Evolutionary conservation across 2,888 invertebrate species (phyloP), one percentile per base, ranked within the genome.

Genomic region (Thereva nobilitata): DNA sequence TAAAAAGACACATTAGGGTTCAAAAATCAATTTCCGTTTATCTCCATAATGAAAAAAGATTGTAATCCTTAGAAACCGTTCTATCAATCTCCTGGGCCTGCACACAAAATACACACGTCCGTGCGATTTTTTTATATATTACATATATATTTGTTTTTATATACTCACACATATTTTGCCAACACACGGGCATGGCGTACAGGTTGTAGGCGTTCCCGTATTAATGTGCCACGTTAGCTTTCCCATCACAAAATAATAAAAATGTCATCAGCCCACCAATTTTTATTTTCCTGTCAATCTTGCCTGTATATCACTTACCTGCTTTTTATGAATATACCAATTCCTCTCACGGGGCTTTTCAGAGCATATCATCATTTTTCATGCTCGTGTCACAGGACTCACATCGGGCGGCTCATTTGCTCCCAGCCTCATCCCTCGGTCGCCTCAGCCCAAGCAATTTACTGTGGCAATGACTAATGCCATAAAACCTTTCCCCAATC

Each of bases 401-500:
- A 23, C 23, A 23, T 23, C 23, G 23, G 23, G 40, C 41, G 5
- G 7, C 50, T 34, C 41, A 61, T 23, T 50, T 61, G 3, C 35
- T 50, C 8, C 59, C 5, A 4, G 10, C 47, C 59, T n/a, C 7
- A 42, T 12, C 34, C 35, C 47, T 6, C 56, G 35, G 44, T 35
- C 8, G 41, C 41, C 40, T 10, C 49, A 49, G 40, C 61, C 50
- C 23, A 23, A 10, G 50, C 34, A 3, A 61, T 61, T 41, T 61
- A 41, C 50, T 61, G 50, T 40, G 50, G 61, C 61, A 61, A 61
- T 61, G 50, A 50, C 49, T 61, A 61, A 61, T 61, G 50, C 50
- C 61, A 61, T 61, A 61, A 61, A 61, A 61, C 61, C 61, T 49
- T 61, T 61, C 50, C 50, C 61, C 40, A 61, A 61, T 61, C 61